These are phyloP conservation scores for Taurulus bubalis DNA, from an alignment of 2,113 vertebrate genomes.

Conservation along the genomic window DNA sequence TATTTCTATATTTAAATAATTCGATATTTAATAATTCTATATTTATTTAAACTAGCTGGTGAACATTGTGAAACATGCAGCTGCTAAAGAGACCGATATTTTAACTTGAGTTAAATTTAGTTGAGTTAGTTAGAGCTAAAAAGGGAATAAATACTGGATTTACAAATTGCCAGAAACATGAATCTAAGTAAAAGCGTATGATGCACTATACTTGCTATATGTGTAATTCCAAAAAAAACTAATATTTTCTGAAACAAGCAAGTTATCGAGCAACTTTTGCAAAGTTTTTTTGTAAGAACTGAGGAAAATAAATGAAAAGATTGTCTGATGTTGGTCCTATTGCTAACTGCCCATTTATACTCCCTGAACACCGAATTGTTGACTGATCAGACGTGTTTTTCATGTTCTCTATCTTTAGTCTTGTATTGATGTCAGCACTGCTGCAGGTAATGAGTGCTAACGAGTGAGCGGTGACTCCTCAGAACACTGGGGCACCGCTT, in stretches of 20 bases:
- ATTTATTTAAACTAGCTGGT: background rate
- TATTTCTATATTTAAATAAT: background rate
- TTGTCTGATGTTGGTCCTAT: background rate
- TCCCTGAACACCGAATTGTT: background rate
- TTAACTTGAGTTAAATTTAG: too few species aligned
- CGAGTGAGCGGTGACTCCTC: background rate
- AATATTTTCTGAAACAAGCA: background rate
- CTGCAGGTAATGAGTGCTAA: background rate
- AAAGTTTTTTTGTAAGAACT: background rate
- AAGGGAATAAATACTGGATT: background rate
- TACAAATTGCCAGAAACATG: background rate
- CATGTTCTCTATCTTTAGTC: conserved; percentile 10
- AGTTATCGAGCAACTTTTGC: background rate
- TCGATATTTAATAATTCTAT: too few species aligned
- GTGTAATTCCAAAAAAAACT: background rate
- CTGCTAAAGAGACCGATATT: background rate
- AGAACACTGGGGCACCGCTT: background rate
- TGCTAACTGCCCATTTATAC: background rate
- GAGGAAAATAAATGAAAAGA: background rate
- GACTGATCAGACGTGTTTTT: background rate
- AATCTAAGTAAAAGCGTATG: background rate
- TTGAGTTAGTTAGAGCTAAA: background rate
- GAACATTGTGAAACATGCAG: too few species aligned
- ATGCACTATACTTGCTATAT: background rate
- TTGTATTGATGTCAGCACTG: background rate